Evolutionary conservation across 2,113 vertebrate species (phyloP).

Genomic region (Erythrolamprus reginae): DNA sequence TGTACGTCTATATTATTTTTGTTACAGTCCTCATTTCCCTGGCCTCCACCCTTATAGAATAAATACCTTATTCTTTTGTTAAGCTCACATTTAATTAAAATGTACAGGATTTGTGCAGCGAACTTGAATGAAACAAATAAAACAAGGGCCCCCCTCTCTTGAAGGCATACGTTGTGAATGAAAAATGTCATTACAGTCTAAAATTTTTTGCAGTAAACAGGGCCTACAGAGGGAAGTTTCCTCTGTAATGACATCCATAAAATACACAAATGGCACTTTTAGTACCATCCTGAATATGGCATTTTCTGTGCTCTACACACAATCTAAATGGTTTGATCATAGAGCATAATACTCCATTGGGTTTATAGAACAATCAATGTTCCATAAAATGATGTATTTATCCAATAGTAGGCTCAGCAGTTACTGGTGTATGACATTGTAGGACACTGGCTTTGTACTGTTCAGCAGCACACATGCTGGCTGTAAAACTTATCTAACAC

Average conservation of each 20-base stretch:
- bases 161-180: conserved; percentile 85
- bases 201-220: conserved; percentile 83
- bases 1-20: conserved; percentile 47
- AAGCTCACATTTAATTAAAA: conserved; percentile 88
- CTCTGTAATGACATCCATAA: conserved; percentile 84
- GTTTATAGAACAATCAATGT: conserved; percentile 91
- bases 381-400: conserved; percentile 90
- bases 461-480: conserved; percentile 70
- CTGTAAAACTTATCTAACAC: conserved; percentile 82
- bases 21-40: conserved; percentile 60
- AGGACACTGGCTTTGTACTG: conserved; percentile 74
- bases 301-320: conserved; percentile 88
- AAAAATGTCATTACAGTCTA: conserved; percentile 86
- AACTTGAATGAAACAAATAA: conserved; percentile 83
- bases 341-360: conserved; percentile 86
- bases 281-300: conserved; percentile 85
- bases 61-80: conserved; percentile 80
- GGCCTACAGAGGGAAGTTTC: conserved; percentile 83
- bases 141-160: conserved; percentile 81
- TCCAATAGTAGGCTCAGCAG: conserved; percentile 83
- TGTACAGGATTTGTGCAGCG: conserved; percentile 82
- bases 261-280: conserved; percentile 87
- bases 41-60: conserved; percentile 61
- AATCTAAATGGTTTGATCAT: conserved; percentile 88
- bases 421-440: conserved; percentile 79